phyloP scores from a whole-genome alignment of 2,888 invertebrate genomes.

The Chymomyza amoena region DNA sequence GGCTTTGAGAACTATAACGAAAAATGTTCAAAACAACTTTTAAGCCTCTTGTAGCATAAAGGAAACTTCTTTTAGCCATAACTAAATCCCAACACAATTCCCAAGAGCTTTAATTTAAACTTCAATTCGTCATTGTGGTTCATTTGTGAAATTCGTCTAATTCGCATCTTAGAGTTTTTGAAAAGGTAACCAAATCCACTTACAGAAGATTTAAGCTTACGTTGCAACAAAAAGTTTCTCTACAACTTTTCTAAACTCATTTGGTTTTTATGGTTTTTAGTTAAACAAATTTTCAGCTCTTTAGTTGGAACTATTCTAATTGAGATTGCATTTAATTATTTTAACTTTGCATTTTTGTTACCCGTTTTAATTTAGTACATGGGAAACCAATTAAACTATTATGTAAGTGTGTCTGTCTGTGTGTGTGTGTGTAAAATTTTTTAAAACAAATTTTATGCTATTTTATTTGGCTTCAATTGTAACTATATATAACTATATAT shows the following conservation, averaged over 20 bases:
- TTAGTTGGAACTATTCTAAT: not conserved
- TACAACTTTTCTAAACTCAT: not conserved
- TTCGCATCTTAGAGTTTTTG: too few relatives aligned
- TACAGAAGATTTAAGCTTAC: too few relatives aligned
- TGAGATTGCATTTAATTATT: not conserved
- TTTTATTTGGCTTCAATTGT: not conserved
- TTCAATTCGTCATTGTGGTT: too few relatives aligned
- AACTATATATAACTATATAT: too few relatives aligned
- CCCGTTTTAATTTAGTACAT: not conserved
- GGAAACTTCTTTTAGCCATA: too few relatives aligned
- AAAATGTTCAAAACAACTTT: too few relatives aligned
- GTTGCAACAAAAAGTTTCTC: not conserved
- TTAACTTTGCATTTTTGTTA: conserved; percentile 23
- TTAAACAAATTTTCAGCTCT: not conserved
- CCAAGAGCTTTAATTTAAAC: too few relatives aligned
- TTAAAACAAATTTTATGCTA: not conserved
- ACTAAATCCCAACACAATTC: too few relatives aligned
- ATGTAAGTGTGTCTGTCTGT: not conserved
- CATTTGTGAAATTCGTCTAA: too few relatives aligned
- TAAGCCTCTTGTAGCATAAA: too few relatives aligned
- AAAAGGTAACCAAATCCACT: too few relatives aligned
- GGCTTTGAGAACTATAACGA: too few relatives aligned
- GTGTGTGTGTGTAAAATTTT: not conserved
- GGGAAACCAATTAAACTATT: not conserved
- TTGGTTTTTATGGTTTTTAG: not conserved